Percentiles rank a stretch among this genome's conserved stretches.
Evolutionary conservation across 2,797 vertebrate genomes (phyloP).

Genomic region (Siniperca scherzeri): DNA sequence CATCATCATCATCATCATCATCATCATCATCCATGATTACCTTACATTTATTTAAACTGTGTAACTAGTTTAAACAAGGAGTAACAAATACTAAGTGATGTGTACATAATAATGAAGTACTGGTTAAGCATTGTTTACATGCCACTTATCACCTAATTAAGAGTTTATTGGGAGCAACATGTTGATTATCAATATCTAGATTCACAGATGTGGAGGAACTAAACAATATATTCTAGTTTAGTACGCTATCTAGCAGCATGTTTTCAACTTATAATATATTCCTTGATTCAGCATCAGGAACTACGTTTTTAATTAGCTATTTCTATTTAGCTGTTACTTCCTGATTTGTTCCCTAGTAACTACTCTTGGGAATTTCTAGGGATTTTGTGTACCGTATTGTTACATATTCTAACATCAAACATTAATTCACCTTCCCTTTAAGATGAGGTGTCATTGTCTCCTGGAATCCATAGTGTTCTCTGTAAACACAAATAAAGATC

Average conservation of each 20-base stretch:
- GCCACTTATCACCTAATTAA: not conserved
- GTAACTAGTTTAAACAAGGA: not conserved
- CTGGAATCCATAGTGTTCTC: conserved; percentile 91
- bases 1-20: not conserved
- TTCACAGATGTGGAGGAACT: not conserved
- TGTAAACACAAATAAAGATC: conserved; percentile 90
- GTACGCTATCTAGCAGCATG: not conserved
- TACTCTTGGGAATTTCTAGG: too few species aligned
- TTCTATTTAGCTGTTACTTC: not conserved
- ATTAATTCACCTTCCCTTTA: conserved; percentile 83
- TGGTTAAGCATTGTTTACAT: not conserved
- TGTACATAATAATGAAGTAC: not conserved
- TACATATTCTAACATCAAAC: not conserved
- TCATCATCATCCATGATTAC: not conserved
- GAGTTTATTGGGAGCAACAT: not conserved
- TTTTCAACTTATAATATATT: not conserved
- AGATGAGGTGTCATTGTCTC: conserved; percentile 81
- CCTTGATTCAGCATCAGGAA: not conserved
- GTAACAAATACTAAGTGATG: not conserved
- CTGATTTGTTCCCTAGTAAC: not conserved
- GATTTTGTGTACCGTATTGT: not conserved
- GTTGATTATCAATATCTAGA: not conserved
- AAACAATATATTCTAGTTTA: not conserved
- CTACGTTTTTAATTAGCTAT: not conserved
- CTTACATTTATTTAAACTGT: not conserved